phyloP scores from a whole-genome alignment of 1,140 invertebrate genomes.

The Mya arenaria region DNA sequence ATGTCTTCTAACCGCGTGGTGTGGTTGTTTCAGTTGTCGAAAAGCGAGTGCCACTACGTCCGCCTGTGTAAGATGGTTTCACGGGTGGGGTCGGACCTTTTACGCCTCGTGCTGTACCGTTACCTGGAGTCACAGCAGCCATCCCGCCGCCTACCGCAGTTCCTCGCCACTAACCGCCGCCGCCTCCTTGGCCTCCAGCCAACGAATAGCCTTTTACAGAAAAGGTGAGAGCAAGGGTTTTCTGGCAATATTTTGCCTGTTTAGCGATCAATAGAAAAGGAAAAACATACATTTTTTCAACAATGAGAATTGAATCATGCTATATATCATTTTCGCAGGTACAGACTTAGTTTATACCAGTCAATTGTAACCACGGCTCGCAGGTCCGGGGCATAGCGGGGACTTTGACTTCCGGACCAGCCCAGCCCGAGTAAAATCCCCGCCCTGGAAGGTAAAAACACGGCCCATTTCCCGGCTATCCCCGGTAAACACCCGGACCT shows the following conservation, averaged over 20 bases:
- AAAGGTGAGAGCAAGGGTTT: slow-evolving; percentile 23
- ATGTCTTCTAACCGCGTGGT: too few species aligned
- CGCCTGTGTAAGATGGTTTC: slow-evolving; percentile 26
- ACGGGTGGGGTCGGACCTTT: slow-evolving; percentile 40
- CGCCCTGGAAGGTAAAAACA: too few species aligned
- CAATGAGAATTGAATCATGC: too few species aligned
- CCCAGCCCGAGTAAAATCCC: too few species aligned
- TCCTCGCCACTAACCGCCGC: slow-evolving; percentile 33
- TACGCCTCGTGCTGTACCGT: slow-evolving; percentile 33
- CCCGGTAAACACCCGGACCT: too few species aligned
- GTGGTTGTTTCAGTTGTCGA: slow-evolving; percentile 27
- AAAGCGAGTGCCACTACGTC: slow-evolving; percentile 43
- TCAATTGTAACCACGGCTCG: too few species aligned
- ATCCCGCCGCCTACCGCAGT: slow-evolving; percentile 29
- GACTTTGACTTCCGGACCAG: too few species aligned
- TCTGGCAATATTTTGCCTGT: neutral
- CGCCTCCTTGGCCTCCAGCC: slow-evolving; percentile 11
- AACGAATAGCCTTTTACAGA: slow-evolving; percentile 10
- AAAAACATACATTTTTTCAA: neutral
- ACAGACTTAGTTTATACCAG: too few species aligned
- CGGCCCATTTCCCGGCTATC: too few species aligned
- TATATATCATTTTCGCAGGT: too few species aligned
- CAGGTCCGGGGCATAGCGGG: too few species aligned
- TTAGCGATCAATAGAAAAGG: neutral
- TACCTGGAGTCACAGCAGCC: slow-evolving; percentile 46